Percentiles rank a stretch among this genome's conserved stretches.
phyloP scores from a whole-genome alignment of 2,888 invertebrate genomes.

The Tolmerus cingulatus region DNA sequence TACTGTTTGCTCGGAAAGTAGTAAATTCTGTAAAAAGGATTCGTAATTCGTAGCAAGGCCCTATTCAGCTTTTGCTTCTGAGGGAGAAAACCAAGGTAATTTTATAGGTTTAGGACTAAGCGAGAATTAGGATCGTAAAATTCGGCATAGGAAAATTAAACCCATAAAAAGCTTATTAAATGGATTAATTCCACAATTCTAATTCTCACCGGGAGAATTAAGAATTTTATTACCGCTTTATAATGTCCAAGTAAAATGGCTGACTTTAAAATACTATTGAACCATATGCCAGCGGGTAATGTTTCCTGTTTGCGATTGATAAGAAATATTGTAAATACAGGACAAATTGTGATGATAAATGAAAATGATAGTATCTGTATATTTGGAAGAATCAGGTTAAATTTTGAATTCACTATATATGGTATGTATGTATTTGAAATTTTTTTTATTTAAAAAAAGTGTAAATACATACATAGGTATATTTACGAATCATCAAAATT shows the following conservation, averaged over 20 bases:
- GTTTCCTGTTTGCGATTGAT: neutral
- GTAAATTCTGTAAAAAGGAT: constrained; percentile 27
- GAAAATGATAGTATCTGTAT: no score
- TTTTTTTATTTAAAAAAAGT: no score
- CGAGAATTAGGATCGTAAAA: constrained; percentile 19
- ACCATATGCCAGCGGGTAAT: neutral
- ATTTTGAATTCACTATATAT: no score
- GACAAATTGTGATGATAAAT: neutral
- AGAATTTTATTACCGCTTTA: neutral
- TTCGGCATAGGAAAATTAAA: constrained; percentile 25
- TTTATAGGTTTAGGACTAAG: neutral
- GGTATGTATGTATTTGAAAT: no score
- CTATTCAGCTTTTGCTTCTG: neutral
- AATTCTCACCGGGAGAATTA: neutral
- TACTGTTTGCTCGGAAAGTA: constrained; percentile 42
- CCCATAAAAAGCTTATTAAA: constrained; percentile 13
- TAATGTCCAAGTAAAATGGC: neutral
- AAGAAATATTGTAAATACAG: neutral
- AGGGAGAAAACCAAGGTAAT: neutral
- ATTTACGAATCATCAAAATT: no score
- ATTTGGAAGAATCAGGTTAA: no score
- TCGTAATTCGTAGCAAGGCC: neutral
- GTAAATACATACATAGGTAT: no score
- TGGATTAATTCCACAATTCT: neutral
- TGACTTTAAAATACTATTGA: neutral